Base-by-base conservation (phyloP, 1,140 invertebrate species). In the Elymnias hypermnestra region DNA sequence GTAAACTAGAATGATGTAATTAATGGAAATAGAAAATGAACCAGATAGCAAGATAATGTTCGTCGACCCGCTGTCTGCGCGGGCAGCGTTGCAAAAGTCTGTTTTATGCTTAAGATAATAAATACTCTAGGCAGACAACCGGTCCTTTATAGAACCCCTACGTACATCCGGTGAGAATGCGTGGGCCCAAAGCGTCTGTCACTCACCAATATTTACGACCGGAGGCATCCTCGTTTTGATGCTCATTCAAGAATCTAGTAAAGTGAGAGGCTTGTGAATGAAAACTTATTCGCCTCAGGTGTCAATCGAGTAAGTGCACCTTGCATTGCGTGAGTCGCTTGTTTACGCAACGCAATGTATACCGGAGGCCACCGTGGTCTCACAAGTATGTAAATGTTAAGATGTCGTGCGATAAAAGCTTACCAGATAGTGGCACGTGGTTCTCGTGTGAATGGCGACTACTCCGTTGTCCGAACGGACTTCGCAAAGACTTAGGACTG, bases 401-500 rank as follows among this genome's bases (percentile, higher is more conserved):
- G 57, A 51, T 51, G 35, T 22, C 38, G 13, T 53, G 52, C 51
- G 33, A 47, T 47, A 48, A 38, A 17, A 37, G 33, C 75, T 89
- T 86, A 93, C 92, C 92, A 73, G 92, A 93, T 55, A 93, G 86
- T 21, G 92, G 84, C 60, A 83, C 75, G 64, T 87, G 77, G 72
- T 84, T 87, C 49, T 74, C 88, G 72, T 57, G 87, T 62, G 77
- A 76, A 58, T 83, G 82, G 13, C 82, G 63, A 40, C 64, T 63
- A n/a, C 57, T 58, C 25, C 87, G 73, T 14, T 88, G 79, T 2
- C 88, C 87, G 53, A 93, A 93, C 4, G 93, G 92, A 72, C 90
- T 94, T 41, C 91, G 87, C 18, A 94, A 73, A 9, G 90, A 90
- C 78, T 94, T 94, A 0, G 93, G 90, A 57, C 92, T 94, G 10